Evolutionary conservation across 2,797 vertebrate species (phyloP).

Genomic region (Lates japonicus): DNA sequence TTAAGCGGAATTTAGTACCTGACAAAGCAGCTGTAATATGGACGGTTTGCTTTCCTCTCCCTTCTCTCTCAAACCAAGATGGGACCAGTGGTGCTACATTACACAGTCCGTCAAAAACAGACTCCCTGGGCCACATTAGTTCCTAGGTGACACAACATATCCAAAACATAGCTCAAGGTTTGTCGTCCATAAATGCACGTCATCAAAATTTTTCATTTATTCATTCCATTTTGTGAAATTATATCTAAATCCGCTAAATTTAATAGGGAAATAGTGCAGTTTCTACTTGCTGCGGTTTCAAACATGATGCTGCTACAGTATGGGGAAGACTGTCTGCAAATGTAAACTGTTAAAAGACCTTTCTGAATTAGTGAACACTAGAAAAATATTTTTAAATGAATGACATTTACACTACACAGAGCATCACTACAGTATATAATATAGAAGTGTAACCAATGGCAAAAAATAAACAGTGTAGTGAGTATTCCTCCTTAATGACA

Average conservation of each 20-base stretch:
- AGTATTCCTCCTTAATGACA: background rate
- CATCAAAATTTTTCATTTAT: background rate
- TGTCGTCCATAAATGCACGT: background rate
- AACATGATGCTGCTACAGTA: background rate
- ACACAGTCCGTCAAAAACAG: slow-evolving; percentile 72
- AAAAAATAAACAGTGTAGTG: background rate
- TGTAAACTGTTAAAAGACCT: background rate
- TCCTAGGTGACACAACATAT: slow-evolving; percentile 56
- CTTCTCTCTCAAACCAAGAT: slow-evolving; percentile 88
- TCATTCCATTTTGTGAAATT: background rate
- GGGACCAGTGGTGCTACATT: slow-evolving; percentile 84
- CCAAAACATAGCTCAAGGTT: background rate
- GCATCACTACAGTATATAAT: background rate
- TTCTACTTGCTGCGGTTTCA: background rate
- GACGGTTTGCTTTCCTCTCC: slow-evolving; percentile 82
- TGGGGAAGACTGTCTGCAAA: background rate
- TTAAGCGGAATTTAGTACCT: slow-evolving; percentile 81
- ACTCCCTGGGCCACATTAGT: slow-evolving; percentile 33
- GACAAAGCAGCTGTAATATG: slow-evolving; percentile 90
- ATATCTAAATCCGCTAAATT: background rate
- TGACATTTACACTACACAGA: background rate
- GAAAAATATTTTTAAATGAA: background rate
- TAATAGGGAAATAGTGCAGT: background rate
- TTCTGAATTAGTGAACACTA: background rate
- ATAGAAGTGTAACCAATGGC: background rate